A percentile compares a stretch with the other conserved stretches of the same genome.
phyloP scores from a whole-genome alignment of 2,113 vertebrate species.

The Chlorodrepanis virens region DNA sequence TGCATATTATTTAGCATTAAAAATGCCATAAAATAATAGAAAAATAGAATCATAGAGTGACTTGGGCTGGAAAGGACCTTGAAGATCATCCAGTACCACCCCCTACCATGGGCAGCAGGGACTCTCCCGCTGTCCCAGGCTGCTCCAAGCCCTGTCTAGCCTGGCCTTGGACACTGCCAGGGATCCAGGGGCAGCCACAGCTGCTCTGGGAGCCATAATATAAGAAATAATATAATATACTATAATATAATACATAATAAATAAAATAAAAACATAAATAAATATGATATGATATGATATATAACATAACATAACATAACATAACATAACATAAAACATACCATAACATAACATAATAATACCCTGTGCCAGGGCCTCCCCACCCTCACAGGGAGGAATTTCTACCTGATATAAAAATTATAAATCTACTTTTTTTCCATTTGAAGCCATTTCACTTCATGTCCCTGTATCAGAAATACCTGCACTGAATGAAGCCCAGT shows the following conservation, averaged over 20 bases:
- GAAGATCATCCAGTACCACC: background rate
- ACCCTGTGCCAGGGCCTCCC: background rate
- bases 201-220: background rate
- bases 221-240: background rate
- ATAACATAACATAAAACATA: too few relatives aligned
- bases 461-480: background rate
- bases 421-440: background rate
- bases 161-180: background rate
- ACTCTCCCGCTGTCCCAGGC: rapidly evolving
- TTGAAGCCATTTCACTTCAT: background rate
- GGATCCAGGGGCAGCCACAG: background rate
- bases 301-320: too few relatives aligned
- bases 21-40: background rate
- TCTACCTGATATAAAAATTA: background rate
- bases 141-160: background rate
- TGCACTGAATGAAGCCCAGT: background rate
- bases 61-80: background rate
- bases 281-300: too few relatives aligned
- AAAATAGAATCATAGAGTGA: background rate
- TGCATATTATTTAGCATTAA: background rate
- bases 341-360: too few relatives aligned
- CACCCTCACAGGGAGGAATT: background rate
- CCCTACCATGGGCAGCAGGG: background rate
- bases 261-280: too few relatives aligned
- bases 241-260: too few relatives aligned